Conservation (phyloP, 2,888 invertebrate genomes). For the Didymodactylos carnosus region DNA sequence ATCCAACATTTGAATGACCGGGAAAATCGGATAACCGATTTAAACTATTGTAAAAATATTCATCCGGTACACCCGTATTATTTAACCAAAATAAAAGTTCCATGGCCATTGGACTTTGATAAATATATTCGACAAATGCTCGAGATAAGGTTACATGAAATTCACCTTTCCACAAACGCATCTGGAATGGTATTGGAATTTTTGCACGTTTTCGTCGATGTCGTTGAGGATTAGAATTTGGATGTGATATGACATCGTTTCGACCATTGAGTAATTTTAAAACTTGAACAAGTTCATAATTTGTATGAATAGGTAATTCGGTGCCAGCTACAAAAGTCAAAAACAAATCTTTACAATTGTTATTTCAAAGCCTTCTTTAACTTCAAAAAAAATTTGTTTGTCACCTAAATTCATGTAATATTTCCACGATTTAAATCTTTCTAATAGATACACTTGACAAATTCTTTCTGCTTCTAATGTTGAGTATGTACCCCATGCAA, state of each 20-base stretch:
- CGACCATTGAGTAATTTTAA: neutral
- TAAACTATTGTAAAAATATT: neutral
- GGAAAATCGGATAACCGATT: too few relatives aligned
- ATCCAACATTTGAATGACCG: too few relatives aligned
- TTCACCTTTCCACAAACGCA: neutral
- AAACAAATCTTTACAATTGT: too few relatives aligned
- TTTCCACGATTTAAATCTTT: neutral
- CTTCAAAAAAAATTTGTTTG: neutral
- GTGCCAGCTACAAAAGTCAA: neutral
- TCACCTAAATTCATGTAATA: neutral
- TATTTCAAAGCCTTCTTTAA: neutral
- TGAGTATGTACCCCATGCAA: neutral
- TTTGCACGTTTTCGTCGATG: neutral
- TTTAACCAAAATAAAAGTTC: neutral
- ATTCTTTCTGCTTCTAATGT: neutral
- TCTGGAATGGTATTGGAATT: neutral
- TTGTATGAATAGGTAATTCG: neutral
- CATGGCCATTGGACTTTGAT: neutral
- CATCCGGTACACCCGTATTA: neutral
- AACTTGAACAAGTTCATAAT: neutral
- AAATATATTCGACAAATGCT: neutral
- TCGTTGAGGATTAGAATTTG: neutral
- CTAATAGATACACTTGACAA: neutral
- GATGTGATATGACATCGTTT: neutral
- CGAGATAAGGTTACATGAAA: neutral